phyloP scores from a whole-genome alignment of 2,113 vertebrate species.

The Piprites chloris region DNA sequence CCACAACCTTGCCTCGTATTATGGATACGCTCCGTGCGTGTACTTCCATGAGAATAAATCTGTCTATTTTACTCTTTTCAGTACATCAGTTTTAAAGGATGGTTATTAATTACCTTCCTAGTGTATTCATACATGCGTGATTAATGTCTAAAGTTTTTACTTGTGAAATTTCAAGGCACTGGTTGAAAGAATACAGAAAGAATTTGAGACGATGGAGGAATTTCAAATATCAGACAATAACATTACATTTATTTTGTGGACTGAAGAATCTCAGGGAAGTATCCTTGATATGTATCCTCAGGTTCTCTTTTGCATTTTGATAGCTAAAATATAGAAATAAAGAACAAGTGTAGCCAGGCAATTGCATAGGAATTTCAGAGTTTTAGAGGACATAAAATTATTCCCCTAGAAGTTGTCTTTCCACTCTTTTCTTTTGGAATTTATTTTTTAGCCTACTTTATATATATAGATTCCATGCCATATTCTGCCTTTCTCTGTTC shows the following conservation, averaged over 20 bases:
- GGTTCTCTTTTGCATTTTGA: background rate
- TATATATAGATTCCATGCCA: background rate
- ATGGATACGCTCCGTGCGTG: background rate
- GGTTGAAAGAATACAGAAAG: background rate
- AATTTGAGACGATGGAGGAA: background rate
- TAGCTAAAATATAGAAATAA: background rate
- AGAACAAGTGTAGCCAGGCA: background rate
- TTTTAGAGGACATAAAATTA: background rate
- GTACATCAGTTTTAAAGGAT: background rate
- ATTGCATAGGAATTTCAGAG: background rate
- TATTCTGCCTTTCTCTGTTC: background rate
- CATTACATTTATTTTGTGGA: background rate
- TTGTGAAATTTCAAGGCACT: background rate
- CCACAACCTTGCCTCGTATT: background rate
- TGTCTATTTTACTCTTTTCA: background rate
- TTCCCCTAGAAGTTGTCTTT: background rate
- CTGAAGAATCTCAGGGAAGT: background rate
- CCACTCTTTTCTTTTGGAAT: background rate
- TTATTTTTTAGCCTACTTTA: background rate
- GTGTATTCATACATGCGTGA: background rate
- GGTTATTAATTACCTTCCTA: conserved; percentile 10
- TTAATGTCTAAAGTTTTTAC: background rate
- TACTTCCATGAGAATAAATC: background rate
- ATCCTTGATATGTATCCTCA: background rate
- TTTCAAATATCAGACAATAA: background rate